Evolutionary conservation across 2,797 vertebrate species (phyloP).

Genomic region (Squalus acanthias): DNA sequence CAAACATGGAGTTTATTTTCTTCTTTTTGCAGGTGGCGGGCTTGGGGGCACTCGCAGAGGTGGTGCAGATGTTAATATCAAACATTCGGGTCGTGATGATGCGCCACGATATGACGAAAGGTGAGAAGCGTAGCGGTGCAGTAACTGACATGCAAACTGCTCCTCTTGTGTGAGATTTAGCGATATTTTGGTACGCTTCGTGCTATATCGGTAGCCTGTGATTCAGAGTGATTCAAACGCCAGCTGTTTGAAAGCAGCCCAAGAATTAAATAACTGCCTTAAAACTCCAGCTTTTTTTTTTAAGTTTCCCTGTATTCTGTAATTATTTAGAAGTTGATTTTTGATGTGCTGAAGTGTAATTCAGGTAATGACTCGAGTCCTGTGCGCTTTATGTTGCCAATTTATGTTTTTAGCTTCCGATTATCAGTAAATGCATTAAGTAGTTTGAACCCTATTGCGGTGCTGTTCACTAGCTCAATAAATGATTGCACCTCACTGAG

Average conservation of each 20-base stretch:
- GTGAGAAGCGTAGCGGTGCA: conserved; percentile 36
- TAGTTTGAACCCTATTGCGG: neutral
- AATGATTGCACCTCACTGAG: neutral
- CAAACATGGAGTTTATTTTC: neutral
- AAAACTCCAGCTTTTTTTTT: neutral
- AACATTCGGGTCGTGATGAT: conserved; percentile 84
- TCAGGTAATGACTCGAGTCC: too few relatives aligned
- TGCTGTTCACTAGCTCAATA: neutral
- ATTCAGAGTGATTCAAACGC: neutral
- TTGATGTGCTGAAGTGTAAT: too few relatives aligned
- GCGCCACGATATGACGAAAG: conserved; percentile 69
- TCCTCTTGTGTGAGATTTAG: too few relatives aligned
- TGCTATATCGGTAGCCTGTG: neutral
- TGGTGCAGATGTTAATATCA: conserved; percentile 86
- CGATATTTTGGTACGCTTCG: too few relatives aligned
- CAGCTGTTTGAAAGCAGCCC: neutral
- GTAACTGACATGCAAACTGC: neutral
- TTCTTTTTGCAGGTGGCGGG: conserved; percentile 55
- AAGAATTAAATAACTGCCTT: neutral
- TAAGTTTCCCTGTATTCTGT: neutral
- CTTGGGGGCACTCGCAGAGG: conserved; percentile 71
- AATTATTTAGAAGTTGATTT: neutral
- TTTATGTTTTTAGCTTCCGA: too few relatives aligned
- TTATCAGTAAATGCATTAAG: too few relatives aligned
- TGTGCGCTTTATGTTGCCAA: too few relatives aligned